Evolutionary conservation across 2,113 vertebrate genomes (phyloP).

Genomic region (Progne subis): DNA sequence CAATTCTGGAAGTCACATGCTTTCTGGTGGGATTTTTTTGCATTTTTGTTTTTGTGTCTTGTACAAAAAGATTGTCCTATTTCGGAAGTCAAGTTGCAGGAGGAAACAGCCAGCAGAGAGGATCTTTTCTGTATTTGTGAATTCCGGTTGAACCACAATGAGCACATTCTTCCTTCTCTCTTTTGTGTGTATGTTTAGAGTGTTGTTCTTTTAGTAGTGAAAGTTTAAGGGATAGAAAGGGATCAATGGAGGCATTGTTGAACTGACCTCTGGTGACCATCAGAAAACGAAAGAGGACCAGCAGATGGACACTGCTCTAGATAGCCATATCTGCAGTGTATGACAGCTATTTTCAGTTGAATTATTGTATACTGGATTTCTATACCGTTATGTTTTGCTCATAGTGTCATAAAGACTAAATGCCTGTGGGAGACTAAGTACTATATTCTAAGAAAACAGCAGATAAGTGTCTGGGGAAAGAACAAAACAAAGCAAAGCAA

Average conservation of each 20-base stretch:
- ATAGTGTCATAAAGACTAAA: not conserved
- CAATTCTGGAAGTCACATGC: constrained; percentile 70
- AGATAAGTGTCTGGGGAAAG: not conserved
- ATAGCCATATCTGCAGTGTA: not conserved
- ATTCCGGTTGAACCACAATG: constrained; percentile 57
- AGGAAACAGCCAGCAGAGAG: constrained; percentile 46
- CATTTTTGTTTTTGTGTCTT: constrained; percentile 20
- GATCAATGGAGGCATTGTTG: constrained; percentile 28
- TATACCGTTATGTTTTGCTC: not conserved
- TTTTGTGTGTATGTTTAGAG: constrained; percentile 42
- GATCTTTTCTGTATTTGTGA: constrained; percentile 47
- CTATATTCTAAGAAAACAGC: not conserved
- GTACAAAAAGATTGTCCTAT: constrained; percentile 30
- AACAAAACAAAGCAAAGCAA: not conserved
- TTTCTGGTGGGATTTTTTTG: constrained; percentile 56
- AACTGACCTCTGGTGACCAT: constrained; percentile 51
- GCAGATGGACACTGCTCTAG: not conserved
- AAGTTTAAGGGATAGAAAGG: constrained; percentile 26
- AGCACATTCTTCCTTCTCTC: constrained; percentile 48
- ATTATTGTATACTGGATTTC: not conserved
- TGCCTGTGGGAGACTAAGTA: not conserved
- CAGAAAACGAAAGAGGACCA: not conserved
- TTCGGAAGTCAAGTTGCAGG: constrained; percentile 51
- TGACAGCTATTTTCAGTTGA: not conserved
- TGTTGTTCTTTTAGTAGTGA: constrained; percentile 49